Base-by-base conservation (phyloP, 2,797 vertebrate species). In the Pterois miles region DNA sequence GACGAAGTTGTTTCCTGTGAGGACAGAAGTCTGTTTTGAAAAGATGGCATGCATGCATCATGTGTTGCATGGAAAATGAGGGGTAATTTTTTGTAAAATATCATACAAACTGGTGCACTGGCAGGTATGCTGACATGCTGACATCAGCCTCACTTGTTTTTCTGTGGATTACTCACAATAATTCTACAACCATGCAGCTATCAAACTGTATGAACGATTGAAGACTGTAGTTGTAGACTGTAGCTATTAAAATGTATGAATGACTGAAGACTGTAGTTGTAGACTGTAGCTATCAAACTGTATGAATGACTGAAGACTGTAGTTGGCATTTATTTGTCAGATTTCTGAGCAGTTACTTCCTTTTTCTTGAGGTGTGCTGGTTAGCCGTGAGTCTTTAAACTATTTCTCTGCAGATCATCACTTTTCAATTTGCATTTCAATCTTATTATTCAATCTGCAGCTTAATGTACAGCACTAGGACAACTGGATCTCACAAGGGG, bases 371-470 rank as follows among this genome's bases (percentile, higher is more conserved):
- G 31, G 57, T 36, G 23, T 22, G 18, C 13, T 22, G 33, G 3
- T 31, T 56, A 9, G 25, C 53, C 8, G 3, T 27, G 27, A 16
- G 20, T 57, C 58, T 22, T 8, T 6, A 20, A 4, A 73, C 1
- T 29, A 8, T 38, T n/a, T 43, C 54, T 27, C 43, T 34, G 46
- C 59, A 60, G 48, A 54, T 52, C 34, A 46, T 1, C n/a, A n/a
- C n/a, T n/a, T n/a, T n/a, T n/a, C n/a, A n/a, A n/a, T n/a, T n/a
- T n/a, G n/a, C n/a, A n/a, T n/a, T n/a, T n/a, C n/a, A n/a, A n/a
- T n/a, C n/a, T 52, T n/a, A 23, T 40, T 58, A 52, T 60, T 58
- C 33, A 69, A 9, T 60, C 48, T 70, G 66, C 23, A 65, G 57
- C 16, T 8, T 53, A 16, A 60, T 36, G 31, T 48, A 43, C 40